Base-by-base conservation (phyloP, 2,797 vertebrate species). In the Kryptolebias ocellatus region DNA sequence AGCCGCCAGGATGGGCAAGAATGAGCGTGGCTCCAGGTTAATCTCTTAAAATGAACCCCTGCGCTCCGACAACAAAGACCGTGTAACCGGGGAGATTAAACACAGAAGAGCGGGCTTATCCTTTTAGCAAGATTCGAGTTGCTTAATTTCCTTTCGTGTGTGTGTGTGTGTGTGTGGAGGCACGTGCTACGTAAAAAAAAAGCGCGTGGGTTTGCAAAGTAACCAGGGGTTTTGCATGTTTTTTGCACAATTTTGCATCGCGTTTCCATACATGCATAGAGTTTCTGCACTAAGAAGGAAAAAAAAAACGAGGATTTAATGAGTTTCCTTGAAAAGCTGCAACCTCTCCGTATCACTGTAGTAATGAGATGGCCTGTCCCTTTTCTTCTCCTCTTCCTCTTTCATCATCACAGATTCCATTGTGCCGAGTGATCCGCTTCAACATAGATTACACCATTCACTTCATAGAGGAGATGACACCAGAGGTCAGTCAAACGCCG, bases 371-470 rank as follows among this genome's bases (percentile, higher is more conserved):
- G 1, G 18, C 53, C 57, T 46, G 44, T 74, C 37, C 78, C 68
- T 76, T 74, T 72, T 76, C 67, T 87, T 75, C 74, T 68, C 24
- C 70, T 39, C 64, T 11, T 72, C 67, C 75, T 74, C 74, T 84
- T 88, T 84, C 85, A 83, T 89, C 86, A 72, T 66, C 70, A 8
- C 94, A 99, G 98, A 97, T 99, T 84, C 97, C 97, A 84, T 90
- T 99, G 85, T 99, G 98, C 93, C 96, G 96, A 88, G 98, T 99
- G 87, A 98, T 99, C 91, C 95, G 98, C 90, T 99, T 99, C 94
- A 99, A 99, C 94, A 99, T 99, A 92, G 98, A 99, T 93, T 99
- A 99, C 94, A 99, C 96, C 74, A 98, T 99, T 89, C 97, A 99
- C 93, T 99, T 99, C 92, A 99, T 99, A 76, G 96, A 99, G 84